phyloP scores from a whole-genome alignment of 2,113 vertebrate species.

The Philantomba maxwellii region DNA sequence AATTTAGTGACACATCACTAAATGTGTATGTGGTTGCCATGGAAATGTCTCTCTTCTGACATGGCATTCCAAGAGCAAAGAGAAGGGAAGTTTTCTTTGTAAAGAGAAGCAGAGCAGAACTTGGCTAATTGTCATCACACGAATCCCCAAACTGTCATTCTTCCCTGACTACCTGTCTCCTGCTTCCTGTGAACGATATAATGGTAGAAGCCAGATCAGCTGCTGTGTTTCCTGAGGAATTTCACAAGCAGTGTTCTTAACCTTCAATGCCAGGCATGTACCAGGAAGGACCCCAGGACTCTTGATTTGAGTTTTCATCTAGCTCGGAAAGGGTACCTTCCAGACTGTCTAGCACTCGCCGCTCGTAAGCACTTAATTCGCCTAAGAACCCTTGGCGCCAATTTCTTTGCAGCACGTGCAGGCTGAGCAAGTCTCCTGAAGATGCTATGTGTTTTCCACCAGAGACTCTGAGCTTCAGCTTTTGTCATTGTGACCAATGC shows the following conservation, averaged over 20 bases:
- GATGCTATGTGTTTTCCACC: not conserved
- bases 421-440: not conserved
- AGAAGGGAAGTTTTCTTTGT: constrained; percentile 69
- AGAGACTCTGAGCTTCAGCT: not conserved
- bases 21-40: constrained; percentile 71
- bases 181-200: constrained; percentile 12
- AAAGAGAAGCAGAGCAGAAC: constrained; percentile 70
- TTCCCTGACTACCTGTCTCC: constrained; percentile 67
- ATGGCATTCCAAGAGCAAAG: constrained; percentile 51
- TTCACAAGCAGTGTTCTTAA: not conserved
- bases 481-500: not conserved
- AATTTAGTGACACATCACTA: constrained; percentile 70
- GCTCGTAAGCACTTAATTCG: not conserved
- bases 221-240: not conserved
- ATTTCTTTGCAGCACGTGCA: not conserved
- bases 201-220: not conserved
- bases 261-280: not conserved
- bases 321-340: not conserved
- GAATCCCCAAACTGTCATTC: constrained; percentile 68
- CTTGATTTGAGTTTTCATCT: not conserved
- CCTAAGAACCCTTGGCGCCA: not conserved
- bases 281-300: not conserved
- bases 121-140: constrained; percentile 67
- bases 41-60: constrained; percentile 62
- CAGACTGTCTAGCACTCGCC: not conserved